Evolutionary conservation across 2,113 vertebrate species (phyloP), one percentile per base, ranked within the genome.

Genomic region (Pollimyrus isidori): DNA sequence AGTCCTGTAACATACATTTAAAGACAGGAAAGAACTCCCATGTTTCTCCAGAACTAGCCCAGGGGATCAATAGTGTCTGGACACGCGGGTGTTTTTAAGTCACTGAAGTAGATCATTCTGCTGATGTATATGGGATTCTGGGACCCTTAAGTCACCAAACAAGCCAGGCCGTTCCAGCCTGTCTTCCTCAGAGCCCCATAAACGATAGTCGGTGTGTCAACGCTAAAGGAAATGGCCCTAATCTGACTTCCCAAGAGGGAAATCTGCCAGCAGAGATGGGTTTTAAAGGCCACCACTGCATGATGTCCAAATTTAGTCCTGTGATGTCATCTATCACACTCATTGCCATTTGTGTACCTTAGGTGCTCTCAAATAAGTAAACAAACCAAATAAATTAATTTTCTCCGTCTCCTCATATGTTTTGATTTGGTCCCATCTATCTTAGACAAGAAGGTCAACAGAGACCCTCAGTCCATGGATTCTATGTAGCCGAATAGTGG

Each of bases 171-270:
- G 1, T 42, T 42, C 7, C 21, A 85, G 45, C 82, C 82, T 49
- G 42, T 48, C 46, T 17, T 49, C 82, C 82, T 26, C 19, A 48
- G 82, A 15, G 45, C n/a, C 45, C 17, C 46, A 49, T 48, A 48
- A 85, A 49, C 42, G 39, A 85, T 85, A 85, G 82, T 46, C 21
- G 49, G 49, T 30, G 86, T 56, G 86, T 87, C 86, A 87, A 35
- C 1, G 15, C n/a, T 21, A 53, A 56, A 52, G 49, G 26, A 87
- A 23, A 56, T 35, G 23, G 3, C n/a, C 50, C 26, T 87, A 50
- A 87, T 35, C 26, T 39, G 49, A 50, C 48, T 4, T 52, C 49
- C n/a, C 86, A 49, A 35, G 86, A 85, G 86, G 50, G 86, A 10
- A 39, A 17, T 87, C 86, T 87, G 86, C 73, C 39, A 39, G 73